These are phyloP conservation scores for Pygmarrhopalites habei DNA, from an alignment of 1,140 invertebrate species.

Conservation along the genomic window DNA sequence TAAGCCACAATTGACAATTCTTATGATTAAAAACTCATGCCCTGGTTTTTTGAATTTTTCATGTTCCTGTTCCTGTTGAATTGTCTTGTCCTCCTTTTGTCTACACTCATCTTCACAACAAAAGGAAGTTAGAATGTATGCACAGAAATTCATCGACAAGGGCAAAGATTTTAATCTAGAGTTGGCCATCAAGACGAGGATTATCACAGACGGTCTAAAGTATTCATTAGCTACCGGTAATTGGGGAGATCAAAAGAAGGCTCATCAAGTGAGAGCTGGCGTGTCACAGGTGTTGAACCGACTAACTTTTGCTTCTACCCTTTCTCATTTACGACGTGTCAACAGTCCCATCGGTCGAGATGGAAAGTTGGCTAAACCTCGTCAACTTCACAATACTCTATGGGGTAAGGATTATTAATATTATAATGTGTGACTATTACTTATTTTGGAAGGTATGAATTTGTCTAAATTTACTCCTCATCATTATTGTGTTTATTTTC, in stretches of 20 bases:
- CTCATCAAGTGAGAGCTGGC: constrained; percentile 91
- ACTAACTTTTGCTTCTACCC: constrained; percentile 92
- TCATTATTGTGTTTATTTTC: constrained; percentile 6
- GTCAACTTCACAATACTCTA: constrained; percentile 94
- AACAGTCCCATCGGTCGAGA: constrained; percentile 98
- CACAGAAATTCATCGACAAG: constrained; percentile 97
- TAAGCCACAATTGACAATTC: no score
- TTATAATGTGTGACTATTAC: background rate
- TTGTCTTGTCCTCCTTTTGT: no score
- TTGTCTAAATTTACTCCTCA: background rate
- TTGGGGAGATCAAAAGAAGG: constrained; percentile 99
- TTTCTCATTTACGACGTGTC: constrained; percentile 92
- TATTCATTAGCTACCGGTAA: constrained; percentile 98
- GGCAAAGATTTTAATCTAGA: constrained; percentile 98
- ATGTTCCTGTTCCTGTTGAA: no score
- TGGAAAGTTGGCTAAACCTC: constrained; percentile 94
- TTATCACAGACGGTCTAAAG: constrained; percentile 94
- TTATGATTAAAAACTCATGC: no score
- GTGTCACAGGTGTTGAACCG: constrained; percentile 91
- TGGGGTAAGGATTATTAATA: constrained; percentile 65
- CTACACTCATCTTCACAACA: no score
- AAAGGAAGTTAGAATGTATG: constrained; percentile 94
- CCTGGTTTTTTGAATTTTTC: no score
- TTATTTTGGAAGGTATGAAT: background rate
- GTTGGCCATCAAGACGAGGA: constrained; percentile 92